Evolutionary conservation across 2,797 vertebrate genomes (phyloP).

Genomic region (Micromesistius poutassou): DNA sequence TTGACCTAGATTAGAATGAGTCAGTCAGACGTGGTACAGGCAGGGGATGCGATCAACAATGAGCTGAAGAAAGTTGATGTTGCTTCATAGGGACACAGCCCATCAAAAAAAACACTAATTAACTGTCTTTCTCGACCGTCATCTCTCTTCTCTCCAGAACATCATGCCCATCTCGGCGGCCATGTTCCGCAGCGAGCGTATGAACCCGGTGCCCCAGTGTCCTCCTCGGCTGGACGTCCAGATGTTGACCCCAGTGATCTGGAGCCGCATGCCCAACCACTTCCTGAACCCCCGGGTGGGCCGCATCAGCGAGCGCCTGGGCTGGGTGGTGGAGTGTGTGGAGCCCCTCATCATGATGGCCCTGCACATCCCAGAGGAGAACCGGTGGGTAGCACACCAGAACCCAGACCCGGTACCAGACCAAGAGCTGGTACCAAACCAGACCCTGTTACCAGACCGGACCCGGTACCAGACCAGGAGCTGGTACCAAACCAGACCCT

Average conservation of each 20-base stretch:
- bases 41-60: too few relatives aligned
- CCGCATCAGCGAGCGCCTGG: constrained; percentile 78
- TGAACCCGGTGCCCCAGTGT: constrained; percentile 87
- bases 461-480: too few relatives aligned
- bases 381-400: constrained; percentile 76
- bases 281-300: constrained; percentile 80
- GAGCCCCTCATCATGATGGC: constrained; percentile 93
- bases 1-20: too few relatives aligned
- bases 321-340: constrained; percentile 86
- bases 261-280: constrained; percentile 92
- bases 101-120: too few relatives aligned
- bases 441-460: background rate
- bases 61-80: too few relatives aligned
- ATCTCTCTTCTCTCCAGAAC: constrained; percentile 72
- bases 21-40: too few relatives aligned
- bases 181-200: constrained; percentile 93
- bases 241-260: constrained; percentile 85
- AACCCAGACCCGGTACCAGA: background rate
- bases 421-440: too few relatives aligned
- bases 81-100: too few relatives aligned
- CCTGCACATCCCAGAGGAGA: constrained; percentile 92
- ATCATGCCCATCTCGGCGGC: constrained; percentile 97
- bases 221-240: constrained; percentile 85
- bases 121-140: too few relatives aligned
- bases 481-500: too few relatives aligned